Percentiles rank a stretch among this genome's conserved stretches.
These are phyloP conservation scores for Orestias chungarensis DNA, from an alignment of 2,797 vertebrate genomes.

Conservation along the genomic window DNA sequence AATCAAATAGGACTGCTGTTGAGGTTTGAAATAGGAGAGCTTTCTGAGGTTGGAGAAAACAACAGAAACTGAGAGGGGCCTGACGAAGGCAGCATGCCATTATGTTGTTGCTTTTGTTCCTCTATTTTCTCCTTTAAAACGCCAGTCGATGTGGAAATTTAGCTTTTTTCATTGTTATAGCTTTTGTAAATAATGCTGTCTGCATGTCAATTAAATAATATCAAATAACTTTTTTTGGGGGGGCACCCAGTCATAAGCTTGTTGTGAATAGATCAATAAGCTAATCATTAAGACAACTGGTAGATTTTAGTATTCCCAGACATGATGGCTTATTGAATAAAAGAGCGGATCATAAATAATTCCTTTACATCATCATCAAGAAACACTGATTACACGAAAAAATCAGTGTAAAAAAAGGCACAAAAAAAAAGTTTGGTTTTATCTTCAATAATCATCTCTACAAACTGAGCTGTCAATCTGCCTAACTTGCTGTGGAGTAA, in stretches of 20 bases:
- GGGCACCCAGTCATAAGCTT: neutral
- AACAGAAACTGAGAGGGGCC: slow-evolving; percentile 6
- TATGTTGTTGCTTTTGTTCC: neutral
- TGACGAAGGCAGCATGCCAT: slow-evolving; percentile 12
- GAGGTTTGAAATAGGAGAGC: slow-evolving; percentile 49
- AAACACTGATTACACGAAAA: neutral
- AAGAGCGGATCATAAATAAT: slow-evolving; percentile 17
- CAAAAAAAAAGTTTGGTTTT: slow-evolving; percentile 3
- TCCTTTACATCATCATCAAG: neutral
- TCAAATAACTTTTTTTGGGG: neutral
- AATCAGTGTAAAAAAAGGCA: neutral
- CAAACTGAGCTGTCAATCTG: neutral
- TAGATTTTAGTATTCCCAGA: neutral
- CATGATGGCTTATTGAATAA: slow-evolving; percentile 13
- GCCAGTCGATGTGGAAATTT: neutral
- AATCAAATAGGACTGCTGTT: slow-evolving; percentile 54
- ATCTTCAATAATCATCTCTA: slow-evolving; percentile 12
- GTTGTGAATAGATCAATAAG: too few species aligned
- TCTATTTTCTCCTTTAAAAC: neutral
- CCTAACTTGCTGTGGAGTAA: slow-evolving; percentile 42
- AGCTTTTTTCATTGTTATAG: neutral
- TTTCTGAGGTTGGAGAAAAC: slow-evolving; percentile 51
- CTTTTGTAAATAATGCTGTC: neutral
- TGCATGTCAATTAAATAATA: neutral
- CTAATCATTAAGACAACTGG: neutral